Evolutionary conservation across 2,113 vertebrate genomes (phyloP).

Genomic region (Dasypus novemcinctus): DNA sequence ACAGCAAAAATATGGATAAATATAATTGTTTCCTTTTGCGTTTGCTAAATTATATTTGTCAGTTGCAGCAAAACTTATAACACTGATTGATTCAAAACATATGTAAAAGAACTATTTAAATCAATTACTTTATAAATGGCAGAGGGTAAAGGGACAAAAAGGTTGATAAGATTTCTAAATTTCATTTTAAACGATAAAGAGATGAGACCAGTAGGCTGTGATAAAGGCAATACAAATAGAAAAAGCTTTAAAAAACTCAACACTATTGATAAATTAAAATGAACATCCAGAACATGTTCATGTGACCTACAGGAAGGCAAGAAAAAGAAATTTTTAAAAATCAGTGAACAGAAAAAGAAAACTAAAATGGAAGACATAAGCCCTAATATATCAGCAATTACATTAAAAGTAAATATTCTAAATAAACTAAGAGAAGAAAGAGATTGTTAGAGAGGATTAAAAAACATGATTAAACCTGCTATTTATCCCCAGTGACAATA

Average conservation of each 20-base stretch:
- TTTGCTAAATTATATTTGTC: conserved; percentile 11
- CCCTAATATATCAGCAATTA: neutral
- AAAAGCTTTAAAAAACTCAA: neutral
- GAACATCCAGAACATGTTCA: neutral
- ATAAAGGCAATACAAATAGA: neutral
- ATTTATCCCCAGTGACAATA: too few species aligned
- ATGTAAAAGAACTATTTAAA: neutral
- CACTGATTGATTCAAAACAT: neutral
- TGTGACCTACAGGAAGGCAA: neutral
- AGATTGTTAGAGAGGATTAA: neutral
- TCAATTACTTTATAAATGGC: neutral
- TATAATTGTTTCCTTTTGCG: neutral
- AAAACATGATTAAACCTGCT: neutral
- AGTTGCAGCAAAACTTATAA: neutral
- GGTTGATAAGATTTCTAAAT: neutral
- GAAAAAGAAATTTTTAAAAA: neutral
- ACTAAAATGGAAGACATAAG: neutral
- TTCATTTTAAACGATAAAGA: neutral
- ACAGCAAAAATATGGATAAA: neutral
- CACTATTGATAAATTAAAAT: neutral
- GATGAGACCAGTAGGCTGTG: neutral
- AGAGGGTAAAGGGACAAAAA: neutral
- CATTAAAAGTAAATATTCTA: neutral
- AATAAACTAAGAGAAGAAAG: neutral
- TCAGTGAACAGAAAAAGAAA: neutral